Base-by-base conservation (phyloP, 2,797 vertebrate species). In the Apodemus agrarius region DNA sequence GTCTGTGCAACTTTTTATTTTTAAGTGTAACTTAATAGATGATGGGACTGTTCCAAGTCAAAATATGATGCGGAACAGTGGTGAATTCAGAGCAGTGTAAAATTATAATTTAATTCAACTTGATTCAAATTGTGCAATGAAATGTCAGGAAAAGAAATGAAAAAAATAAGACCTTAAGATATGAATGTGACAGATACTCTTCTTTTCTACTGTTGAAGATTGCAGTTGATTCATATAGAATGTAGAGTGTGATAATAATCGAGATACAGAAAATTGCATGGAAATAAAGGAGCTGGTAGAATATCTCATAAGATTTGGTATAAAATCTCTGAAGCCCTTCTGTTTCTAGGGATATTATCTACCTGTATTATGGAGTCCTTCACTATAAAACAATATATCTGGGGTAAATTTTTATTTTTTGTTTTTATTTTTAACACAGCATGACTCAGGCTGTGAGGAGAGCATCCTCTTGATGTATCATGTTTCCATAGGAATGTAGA, bases 41-140 rank as follows among this genome's bases (percentile, higher is more conserved):
- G 26, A 57, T 94, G 40, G 65, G 49, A 34, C 11, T 90, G 63
- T 21, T 85, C 40, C 94, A 93, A 61, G n/a, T 46, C 29, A 82
- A 92, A 84, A 82, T 61, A 59, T 85, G 22, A 72, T 43, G 22
- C 34, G 72, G 24, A 43, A 14, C 9, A 86, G 26, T 88, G 49
- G 93, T 22, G 46, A 67, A 86, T 74, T 67, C 75, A 52, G 85
- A 26, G 8, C 10, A 24, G 6, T 37, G 84, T 34, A 49, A 88
- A 37, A 31, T 69, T 61, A 21, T 85, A 88, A 89, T 10, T 88
- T 67, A 65, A 22, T 67, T 81, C 29, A 85, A 95, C 10, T 79
- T 31, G 21, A 84, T 93, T 91, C 37, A 49, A 59, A 72, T 88
- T 37, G 59, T 57, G 24, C 9, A 81, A 80, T 82, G 4, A 34